Evolutionary conservation across 2,113 vertebrate species (phyloP).

Genomic region (Prochilodus magdalenae): DNA sequence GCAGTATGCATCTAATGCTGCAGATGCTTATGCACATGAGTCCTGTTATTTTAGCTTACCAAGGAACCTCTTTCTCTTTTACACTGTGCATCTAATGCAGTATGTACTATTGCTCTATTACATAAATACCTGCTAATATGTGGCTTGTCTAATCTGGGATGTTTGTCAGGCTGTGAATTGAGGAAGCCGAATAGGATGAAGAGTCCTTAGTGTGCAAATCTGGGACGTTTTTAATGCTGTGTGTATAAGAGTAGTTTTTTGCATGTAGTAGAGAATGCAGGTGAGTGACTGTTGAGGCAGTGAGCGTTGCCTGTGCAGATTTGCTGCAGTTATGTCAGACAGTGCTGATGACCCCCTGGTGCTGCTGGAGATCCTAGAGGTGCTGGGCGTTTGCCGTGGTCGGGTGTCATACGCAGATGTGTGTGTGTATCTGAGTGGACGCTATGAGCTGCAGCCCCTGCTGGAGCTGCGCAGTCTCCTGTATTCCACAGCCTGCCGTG

Average conservation of each 20-base stretch:
- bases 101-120: not conserved
- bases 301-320: conserved; percentile 2
- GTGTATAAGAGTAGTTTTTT: not conserved
- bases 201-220: not conserved
- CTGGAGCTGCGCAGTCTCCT: conserved; percentile 88
- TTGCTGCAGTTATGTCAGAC: conserved; percentile 45
- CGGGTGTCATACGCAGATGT: conserved; percentile 91
- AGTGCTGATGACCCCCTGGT: conserved; percentile 83
- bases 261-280: not conserved
- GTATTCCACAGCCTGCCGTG: conserved; percentile 91
- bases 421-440: conserved; percentile 90
- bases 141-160: not conserved
- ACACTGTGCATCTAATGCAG: not conserved
- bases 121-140: not conserved
- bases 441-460: conserved; percentile 89
- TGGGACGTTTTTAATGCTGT: not conserved
- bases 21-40: not conserved
- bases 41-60: not conserved
- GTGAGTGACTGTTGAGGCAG: not conserved
- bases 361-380: conserved; percentile 91
- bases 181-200: not conserved
- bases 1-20: not conserved
- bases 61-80: not conserved
- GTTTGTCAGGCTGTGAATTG: not conserved
- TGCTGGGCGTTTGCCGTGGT: conserved; percentile 87